Percentiles rank a stretch among this genome's conserved stretches.
phyloP scores from a whole-genome alignment of 2,888 invertebrate genomes.

The Philhelius pedissequus region DNA sequence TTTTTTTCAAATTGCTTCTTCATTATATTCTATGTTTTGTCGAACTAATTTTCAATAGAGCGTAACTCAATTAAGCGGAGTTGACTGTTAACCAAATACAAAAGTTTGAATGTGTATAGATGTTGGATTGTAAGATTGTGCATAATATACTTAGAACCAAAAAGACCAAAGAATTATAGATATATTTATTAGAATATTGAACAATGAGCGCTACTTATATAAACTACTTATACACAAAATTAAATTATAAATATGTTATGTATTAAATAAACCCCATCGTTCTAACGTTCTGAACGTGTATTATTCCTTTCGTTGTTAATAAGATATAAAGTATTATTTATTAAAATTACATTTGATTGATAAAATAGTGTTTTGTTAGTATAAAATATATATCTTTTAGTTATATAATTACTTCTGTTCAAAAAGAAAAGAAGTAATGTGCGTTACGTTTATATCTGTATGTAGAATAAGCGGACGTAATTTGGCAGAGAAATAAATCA shows the following conservation, averaged over 20 bases:
- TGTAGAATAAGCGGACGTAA: conserved; percentile 20
- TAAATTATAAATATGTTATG: not conserved
- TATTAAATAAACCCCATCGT: conserved; percentile 34
- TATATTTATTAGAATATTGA: conserved; percentile 54
- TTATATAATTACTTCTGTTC: not conserved
- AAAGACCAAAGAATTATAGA: conserved; percentile 65
- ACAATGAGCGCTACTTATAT: conserved; percentile 45
- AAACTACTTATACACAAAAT: conserved; percentile 9
- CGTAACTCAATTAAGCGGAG: not conserved
- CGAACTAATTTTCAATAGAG: not conserved
- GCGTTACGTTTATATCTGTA: conserved; percentile 8
- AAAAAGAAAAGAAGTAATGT: not conserved
- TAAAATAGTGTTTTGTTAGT: conserved; percentile 12
- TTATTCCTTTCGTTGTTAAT: conserved; percentile 55
- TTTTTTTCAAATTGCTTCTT: not conserved
- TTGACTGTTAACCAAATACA: not conserved
- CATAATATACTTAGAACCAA: conserved; percentile 48
- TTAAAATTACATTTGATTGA: conserved; percentile 43
- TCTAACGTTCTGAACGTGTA: conserved; percentile 55
- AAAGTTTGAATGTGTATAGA: conserved; percentile 53
- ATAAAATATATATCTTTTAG: not conserved
- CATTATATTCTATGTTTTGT: not conserved
- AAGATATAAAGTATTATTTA: conserved; percentile 63
- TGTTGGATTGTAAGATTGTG: conserved; percentile 54
- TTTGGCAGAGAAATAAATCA: conserved; percentile 44